These are phyloP conservation scores for Meliscaeva auricollis DNA, from an alignment of 2,888 invertebrate genomes.

Conservation along the genomic window DNA sequence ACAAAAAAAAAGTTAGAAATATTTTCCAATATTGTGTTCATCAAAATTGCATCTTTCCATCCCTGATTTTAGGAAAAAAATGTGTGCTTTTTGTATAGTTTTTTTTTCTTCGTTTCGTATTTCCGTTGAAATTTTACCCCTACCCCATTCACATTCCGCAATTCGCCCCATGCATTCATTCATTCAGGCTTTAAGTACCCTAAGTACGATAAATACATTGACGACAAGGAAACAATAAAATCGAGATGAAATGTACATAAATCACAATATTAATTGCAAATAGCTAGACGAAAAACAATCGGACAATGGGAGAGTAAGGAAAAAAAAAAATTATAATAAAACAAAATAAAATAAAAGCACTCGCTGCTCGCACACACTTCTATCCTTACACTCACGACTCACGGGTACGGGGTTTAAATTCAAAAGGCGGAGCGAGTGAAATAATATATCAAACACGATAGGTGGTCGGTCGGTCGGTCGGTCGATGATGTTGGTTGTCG, in stretches of 20 bases:
- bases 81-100: conserved; percentile 10
- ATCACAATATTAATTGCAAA: conserved; percentile 75
- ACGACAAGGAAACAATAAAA: conserved; percentile 56
- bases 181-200: conserved; percentile 45
- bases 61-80: not conserved
- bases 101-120: not conserved
- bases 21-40: not conserved
- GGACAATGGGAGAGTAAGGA: conserved; percentile 35
- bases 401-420: conserved; percentile 49
- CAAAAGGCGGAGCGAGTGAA: conserved; percentile 70
- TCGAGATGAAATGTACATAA: conserved; percentile 72
- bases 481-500: conserved; percentile 42
- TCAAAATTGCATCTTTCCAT: too few species aligned
- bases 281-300: conserved; percentile 65
- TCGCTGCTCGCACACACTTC: conserved; percentile 45
- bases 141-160: not conserved
- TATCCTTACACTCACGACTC: conserved; percentile 16
- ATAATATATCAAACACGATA: conserved; percentile 61
- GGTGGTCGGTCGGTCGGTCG: conserved; percentile 42
- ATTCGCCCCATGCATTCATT: conserved; percentile 52
- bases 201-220: conserved; percentile 40
- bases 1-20: not conserved
- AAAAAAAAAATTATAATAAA: conserved; percentile 26
- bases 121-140: not conserved
- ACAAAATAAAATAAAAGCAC: conserved; percentile 40